phyloP scores from a whole-genome alignment of 2,888 invertebrate species.

The Thereva unica region DNA sequence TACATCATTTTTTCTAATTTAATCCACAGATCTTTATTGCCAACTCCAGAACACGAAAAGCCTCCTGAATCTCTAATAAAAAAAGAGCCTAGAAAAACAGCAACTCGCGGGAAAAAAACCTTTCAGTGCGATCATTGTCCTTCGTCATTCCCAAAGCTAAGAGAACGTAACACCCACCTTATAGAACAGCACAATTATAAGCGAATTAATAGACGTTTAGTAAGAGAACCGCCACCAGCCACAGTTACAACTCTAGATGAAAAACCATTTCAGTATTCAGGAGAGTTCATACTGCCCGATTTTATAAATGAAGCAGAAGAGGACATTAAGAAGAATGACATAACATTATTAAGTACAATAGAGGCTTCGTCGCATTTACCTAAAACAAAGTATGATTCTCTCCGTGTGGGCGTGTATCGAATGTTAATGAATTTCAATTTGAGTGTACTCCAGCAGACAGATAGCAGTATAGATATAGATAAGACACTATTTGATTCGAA shows the following conservation, averaged over 20 bases:
- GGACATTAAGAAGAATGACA: neutral
- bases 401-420: slow-evolving; percentile 54
- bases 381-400: slow-evolving; percentile 47
- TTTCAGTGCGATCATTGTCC: slow-evolving; percentile 56
- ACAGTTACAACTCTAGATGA: slow-evolving; percentile 20
- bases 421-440: slow-evolving; percentile 56
- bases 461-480: slow-evolving; percentile 52
- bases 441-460: slow-evolving; percentile 52
- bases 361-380: slow-evolving; percentile 37
- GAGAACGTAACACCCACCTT: slow-evolving; percentile 56
- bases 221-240: slow-evolving; percentile 48
- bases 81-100: slow-evolving; percentile 38
- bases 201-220: slow-evolving; percentile 53
- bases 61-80: neutral
- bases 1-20: neutral
- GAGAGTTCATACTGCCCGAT: neutral
- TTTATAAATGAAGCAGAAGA: slow-evolving; percentile 25
- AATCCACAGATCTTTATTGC: slow-evolving; percentile 1
- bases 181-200: slow-evolving; percentile 55
- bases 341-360: slow-evolving; percentile 12
- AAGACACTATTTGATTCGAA: slow-evolving; percentile 52
- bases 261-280: slow-evolving; percentile 2
- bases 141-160: slow-evolving; percentile 52
- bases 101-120: slow-evolving; percentile 45
- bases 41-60: neutral